A percentile compares a stretch with the other conserved stretches of the same genome.
phyloP scores from a whole-genome alignment of 2,888 invertebrate genomes.

The Drosophila borealis region DNA sequence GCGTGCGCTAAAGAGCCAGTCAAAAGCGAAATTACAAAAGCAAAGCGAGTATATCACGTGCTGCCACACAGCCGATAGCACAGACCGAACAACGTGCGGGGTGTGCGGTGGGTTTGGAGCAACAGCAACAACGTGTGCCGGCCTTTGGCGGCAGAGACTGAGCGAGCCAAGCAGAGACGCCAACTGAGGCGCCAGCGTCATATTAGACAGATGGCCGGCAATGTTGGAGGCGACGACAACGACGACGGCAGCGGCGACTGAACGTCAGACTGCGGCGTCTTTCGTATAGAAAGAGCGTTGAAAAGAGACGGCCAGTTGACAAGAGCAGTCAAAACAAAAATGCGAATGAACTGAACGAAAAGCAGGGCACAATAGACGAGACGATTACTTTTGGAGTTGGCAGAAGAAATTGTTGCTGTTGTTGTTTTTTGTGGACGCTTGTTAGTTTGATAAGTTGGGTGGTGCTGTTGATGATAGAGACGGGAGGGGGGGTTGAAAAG shows the following conservation, averaged over 20 bases:
- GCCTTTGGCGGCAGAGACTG: conserved; percentile 78
- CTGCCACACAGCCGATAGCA: conserved; percentile 54
- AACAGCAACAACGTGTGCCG: conserved; percentile 67
- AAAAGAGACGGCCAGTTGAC: conserved; percentile 57
- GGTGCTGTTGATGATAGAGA: neutral
- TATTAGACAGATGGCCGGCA: conserved; percentile 65
- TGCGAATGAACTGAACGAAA: conserved; percentile 66
- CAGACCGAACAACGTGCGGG: conserved; percentile 2
- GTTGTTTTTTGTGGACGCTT: conserved; percentile 17
- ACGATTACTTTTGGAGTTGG: conserved; percentile 48
- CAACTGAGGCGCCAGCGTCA: conserved; percentile 53
- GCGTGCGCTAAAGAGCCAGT: conserved; percentile 71
- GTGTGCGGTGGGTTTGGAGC: conserved; percentile 26
- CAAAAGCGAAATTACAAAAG: conserved; percentile 74
- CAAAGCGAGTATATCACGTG: conserved; percentile 79
- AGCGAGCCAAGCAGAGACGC: conserved; percentile 42
- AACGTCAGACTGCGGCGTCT: conserved; percentile 39
- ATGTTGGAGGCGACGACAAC: conserved; percentile 35
- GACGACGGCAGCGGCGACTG: conserved; percentile 36
- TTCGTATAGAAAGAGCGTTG: conserved; percentile 74
- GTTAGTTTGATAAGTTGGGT: conserved; percentile 18
- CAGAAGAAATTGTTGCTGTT: conserved; percentile 30
- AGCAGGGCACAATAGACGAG: conserved; percentile 41
- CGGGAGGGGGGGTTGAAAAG: conserved; percentile 10
- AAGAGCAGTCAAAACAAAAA: conserved; percentile 76